Evolutionary conservation across 2,113 vertebrate species (phyloP), one percentile per base, ranked within the genome.

Genomic region (Dasyornis broadbenti): DNA sequence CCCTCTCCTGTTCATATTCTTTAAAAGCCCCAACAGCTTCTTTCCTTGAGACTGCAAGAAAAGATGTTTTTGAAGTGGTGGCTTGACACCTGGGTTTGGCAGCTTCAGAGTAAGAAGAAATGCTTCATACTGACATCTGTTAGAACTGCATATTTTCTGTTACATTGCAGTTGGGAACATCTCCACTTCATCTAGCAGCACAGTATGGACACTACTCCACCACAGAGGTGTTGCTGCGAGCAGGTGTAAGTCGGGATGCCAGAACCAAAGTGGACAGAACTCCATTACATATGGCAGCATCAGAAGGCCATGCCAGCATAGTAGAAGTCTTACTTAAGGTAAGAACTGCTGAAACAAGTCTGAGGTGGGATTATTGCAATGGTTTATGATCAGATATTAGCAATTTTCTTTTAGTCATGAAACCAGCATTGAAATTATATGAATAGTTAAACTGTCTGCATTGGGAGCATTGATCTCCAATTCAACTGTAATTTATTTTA

Each of bases 281-380:
- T 4, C 98, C 98, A 2, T 91, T 99, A 22, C 98, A 99, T 27
- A 99, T 99, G 98, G 98, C 98, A 56, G 98, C 98, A 30, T 98
- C 98, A 44, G 98, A 99, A 92, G 98, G 98, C 79, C 98, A 99
- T 91, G 97, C 98, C 80, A 98, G 97, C 90, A 99, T 99, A 82
- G 98, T 99, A 70, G 98, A 99, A 88, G 98, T 99, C 72, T 98
- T 99, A 85, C 97, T 99, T 73, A 98, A 99, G 98, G 98, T 99
- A 96, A 77, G 37, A 56, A 23, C 24, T 65, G 22, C 65, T 75
- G 60, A 59, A 92, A 52, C 12, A 26, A 35, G 12, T 52, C 37
- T 64, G 76, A 81, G 19, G 4, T 1, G 2, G 65, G 22, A 49
- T 63, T 76, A 45, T 40, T 77, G 30, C 24, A 63, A 1, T 53